Percentiles rank a stretch among this genome's conserved stretches.
These are phyloP conservation scores for Eristalis arbustorum DNA, from an alignment of 2,888 invertebrate species.

Conservation along the genomic window DNA sequence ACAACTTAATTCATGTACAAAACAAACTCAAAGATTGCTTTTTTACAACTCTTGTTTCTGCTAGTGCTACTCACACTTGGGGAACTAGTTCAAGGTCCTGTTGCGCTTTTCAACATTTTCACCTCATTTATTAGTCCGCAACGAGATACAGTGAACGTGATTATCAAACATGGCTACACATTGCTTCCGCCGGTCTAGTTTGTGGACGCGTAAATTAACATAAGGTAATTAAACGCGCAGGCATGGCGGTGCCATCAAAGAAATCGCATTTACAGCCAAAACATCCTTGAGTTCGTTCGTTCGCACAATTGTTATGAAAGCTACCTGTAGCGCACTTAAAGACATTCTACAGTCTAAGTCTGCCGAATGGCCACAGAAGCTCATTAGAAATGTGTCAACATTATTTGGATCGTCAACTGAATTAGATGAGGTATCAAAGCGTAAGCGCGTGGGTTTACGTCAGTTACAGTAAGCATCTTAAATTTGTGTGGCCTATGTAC, in stretches of 20 bases:
- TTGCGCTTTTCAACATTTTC: constrained; percentile 37
- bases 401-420: constrained; percentile 27
- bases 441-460: background rate
- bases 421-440: constrained; percentile 5
- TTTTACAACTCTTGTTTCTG: background rate
- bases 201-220: constrained; percentile 21
- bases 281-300: constrained; percentile 41
- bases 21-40: background rate
- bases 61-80: constrained; percentile 17
- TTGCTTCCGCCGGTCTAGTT: constrained; percentile 1
- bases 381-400: constrained; percentile 3
- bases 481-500: background rate
- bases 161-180: constrained; percentile 7
- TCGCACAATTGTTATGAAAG: background rate
- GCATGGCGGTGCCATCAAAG: constrained; percentile 33
- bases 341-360: background rate
- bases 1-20: background rate
- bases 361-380: constrained; percentile 8
- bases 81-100: constrained; percentile 60
- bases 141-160: constrained; percentile 30
- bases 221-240: constrained; percentile 23
- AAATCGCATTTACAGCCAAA: constrained; percentile 14
- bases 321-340: background rate
- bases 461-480: background rate
- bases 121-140: constrained; percentile 41